A percentile compares a stretch with the other conserved stretches of the same genome.
phyloP scores from a whole-genome alignment of 1,140 invertebrate species.

The Drosophila melanica region DNA sequence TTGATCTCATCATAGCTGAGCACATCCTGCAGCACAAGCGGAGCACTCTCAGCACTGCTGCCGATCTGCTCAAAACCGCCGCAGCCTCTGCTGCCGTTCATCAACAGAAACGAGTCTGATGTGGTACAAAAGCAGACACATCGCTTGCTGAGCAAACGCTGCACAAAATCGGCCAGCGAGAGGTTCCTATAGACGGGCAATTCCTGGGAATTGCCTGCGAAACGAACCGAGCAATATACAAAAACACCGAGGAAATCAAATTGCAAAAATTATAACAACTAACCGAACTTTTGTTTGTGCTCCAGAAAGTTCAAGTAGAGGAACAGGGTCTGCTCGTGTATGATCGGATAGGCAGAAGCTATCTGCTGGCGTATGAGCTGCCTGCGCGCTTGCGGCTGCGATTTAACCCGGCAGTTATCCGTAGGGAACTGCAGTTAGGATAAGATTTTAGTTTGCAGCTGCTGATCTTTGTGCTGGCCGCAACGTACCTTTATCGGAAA shows the following conservation, averaged over 20 bases:
- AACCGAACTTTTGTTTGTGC: constrained; percentile 71
- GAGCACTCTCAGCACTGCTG: constrained; percentile 29
- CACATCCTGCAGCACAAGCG: constrained; percentile 50
- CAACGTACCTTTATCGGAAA: constrained; percentile 35
- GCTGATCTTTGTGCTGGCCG: no score
- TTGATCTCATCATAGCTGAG: constrained; percentile 80
- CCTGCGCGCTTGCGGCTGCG: constrained; percentile 48
- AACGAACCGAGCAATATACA: background rate
- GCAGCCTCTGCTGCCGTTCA: constrained; percentile 26
- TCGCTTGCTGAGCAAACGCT: constrained; percentile 65
- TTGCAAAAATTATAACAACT: constrained; percentile 21
- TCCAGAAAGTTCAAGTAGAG: constrained; percentile 67
- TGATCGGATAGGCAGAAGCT: constrained; percentile 75
- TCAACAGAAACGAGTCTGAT: constrained; percentile 32
- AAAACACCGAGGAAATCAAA: no score
- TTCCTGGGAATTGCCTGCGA: constrained; percentile 41
- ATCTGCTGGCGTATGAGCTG: constrained; percentile 51
- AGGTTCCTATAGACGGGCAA: constrained; percentile 45
- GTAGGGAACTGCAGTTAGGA: constrained; percentile 29
- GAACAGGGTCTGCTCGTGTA: constrained; percentile 63
- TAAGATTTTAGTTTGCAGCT: background rate
- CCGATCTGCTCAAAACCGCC: constrained; percentile 64
- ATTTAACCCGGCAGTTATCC: constrained; percentile 51
- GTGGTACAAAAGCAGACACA: constrained; percentile 54
- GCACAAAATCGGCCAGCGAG: constrained; percentile 52